Percentiles rank a stretch among this genome's conserved stretches.
Conservation (phyloP, 2,888 invertebrate genomes). For the Agonopterix arenella region DNA sequence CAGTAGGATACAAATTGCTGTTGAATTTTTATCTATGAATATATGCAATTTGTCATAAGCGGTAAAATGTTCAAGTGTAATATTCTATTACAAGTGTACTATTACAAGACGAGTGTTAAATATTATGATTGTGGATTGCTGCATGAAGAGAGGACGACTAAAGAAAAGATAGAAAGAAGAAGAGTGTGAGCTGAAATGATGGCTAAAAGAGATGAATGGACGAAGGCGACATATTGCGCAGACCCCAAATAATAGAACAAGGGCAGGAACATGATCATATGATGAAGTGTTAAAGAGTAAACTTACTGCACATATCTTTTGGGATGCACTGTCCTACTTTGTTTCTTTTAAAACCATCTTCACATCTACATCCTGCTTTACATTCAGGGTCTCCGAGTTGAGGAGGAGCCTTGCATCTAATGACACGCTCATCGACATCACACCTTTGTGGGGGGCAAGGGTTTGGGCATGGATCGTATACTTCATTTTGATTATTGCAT, state of each 20-base stretch:
- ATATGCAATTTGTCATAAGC: neutral
- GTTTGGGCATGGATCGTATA: conserved; percentile 21
- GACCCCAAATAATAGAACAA: too few relatives aligned
- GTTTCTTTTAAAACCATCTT: conserved; percentile 21
- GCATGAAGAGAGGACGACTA: too few relatives aligned
- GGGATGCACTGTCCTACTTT: conserved; percentile 19
- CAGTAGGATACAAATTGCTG: neutral
- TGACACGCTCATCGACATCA: conserved; percentile 19
- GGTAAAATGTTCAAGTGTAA: too few relatives aligned
- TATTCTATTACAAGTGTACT: too few relatives aligned
- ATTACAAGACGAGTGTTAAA: too few relatives aligned
- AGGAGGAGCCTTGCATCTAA: conserved; percentile 21
- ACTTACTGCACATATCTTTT: conserved; percentile 20
- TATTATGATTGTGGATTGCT: too few relatives aligned
- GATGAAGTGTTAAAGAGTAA: neutral
- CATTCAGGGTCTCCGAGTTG: conserved; percentile 28
- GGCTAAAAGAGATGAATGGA: too few relatives aligned
- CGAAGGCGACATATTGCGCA: too few relatives aligned
- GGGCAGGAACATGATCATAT: too few relatives aligned
- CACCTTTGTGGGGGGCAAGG: conserved; percentile 24
- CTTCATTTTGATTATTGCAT: conserved; percentile 20
- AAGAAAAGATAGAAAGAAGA: too few relatives aligned
- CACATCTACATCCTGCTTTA: conserved; percentile 30
- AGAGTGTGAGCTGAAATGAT: too few relatives aligned
- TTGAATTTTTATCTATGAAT: neutral